Evolutionary conservation across 2,797 vertebrate genomes (phyloP), one percentile per base, ranked within the genome.

Genomic region (Aulostomus chinensis): DNA sequence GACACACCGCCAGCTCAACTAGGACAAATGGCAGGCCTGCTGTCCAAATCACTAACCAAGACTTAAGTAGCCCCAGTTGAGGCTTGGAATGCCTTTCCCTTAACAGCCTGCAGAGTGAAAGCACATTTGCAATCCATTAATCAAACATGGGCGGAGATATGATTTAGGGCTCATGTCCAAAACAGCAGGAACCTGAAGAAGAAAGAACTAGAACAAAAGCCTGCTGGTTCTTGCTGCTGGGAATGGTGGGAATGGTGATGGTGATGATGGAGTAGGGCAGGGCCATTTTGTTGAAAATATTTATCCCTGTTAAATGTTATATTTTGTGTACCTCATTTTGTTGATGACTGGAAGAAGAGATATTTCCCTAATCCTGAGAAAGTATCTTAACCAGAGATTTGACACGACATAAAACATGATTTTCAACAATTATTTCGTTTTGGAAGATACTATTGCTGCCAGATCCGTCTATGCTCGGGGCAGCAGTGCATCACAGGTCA

Each of bases 21-120:
- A 62, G 74, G 71, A 83, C 81, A 80, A 84, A 87, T 76, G 65
- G 39, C 60, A 25, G 52, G 63, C 61, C 56, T 67, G 58, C 38
- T 28, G 31, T 49, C 48, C 52, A 61, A 79, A 81, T 80, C 63
- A 73, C 67, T 58, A 80, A 78, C 80, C 69, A 37, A 55, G 43
- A 78, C 69, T 68, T 65, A 76, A 73, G 77, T 31, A 77, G 67
- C 54, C 66, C 59, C 64, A 57, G 66, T 53, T 54, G 70, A 68
- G 69, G 39, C 28, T 36, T 70, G 31, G 45, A 50, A 62, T 50
- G 48, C 28, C 31, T 52, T 62, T 76, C 71, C 61, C 58, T 26
- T 49, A 32, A 39, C 24, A 50, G 53, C 24, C 33, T 47, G 48
- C 33, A 46, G 20, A 11, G 17, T 30, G 14, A 29, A 67, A 20